These are phyloP conservation scores for Aspidiotus destructor DNA, from an alignment of 2,888 invertebrate species.

Conservation along the genomic window DNA sequence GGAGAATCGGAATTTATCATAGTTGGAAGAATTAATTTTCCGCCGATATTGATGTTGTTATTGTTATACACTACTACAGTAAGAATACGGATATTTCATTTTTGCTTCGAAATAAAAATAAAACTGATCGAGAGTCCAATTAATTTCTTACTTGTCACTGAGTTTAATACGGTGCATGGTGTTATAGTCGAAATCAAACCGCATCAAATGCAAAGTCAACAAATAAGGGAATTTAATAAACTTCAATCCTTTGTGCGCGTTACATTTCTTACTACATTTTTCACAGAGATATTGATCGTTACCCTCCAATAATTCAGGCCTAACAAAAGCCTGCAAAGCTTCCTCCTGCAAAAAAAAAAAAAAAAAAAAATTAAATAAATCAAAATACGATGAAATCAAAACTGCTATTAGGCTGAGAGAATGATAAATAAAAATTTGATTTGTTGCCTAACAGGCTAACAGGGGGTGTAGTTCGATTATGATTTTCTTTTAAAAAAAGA, in stretches of 20 bases:
- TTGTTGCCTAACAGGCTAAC: too few relatives aligned
- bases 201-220: conserved; percentile 72
- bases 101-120: not conserved
- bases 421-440: too few relatives aligned
- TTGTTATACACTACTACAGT: too few relatives aligned
- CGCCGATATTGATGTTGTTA: too few relatives aligned
- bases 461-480: too few relatives aligned
- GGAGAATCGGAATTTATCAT: too few relatives aligned
- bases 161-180: conserved; percentile 76
- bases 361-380: not conserved
- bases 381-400: too few relatives aligned
- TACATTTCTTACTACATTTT: conserved; percentile 72
- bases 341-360: conserved; percentile 52
- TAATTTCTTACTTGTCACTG: conserved; percentile 59
- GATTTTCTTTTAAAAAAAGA: too few relatives aligned
- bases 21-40: too few relatives aligned
- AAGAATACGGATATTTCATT: too few relatives aligned
- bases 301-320: conserved; percentile 70
- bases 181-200: conserved; percentile 80
- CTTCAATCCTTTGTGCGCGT: conserved; percentile 81
- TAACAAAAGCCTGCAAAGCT: conserved; percentile 71
- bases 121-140: not conserved
- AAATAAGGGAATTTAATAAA: conserved; percentile 79
- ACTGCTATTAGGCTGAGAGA: too few relatives aligned
- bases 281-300: conserved; percentile 82